These are phyloP conservation scores for Glaucidium brasilianum DNA, from an alignment of 2,113 vertebrate species.

Conservation along the genomic window DNA sequence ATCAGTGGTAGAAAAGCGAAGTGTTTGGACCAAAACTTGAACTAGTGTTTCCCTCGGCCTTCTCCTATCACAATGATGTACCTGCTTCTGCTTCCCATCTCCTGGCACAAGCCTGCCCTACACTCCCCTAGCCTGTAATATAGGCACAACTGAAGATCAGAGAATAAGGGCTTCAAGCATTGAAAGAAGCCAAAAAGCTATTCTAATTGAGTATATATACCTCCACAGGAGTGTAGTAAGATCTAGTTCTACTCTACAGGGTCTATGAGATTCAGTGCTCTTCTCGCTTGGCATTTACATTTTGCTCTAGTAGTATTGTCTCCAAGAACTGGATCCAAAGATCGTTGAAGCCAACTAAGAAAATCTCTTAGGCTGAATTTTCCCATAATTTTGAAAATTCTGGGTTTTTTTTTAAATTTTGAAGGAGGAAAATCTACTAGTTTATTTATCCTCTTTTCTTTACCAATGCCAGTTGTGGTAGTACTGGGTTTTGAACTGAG, in stretches of 20 bases:
- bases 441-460: neutral
- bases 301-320: neutral
- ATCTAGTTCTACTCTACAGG: neutral
- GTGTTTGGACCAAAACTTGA: neutral
- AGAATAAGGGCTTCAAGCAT: neutral
- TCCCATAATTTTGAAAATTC: neutral
- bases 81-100: neutral
- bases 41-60: neutral
- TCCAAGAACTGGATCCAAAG: neutral
- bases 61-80: neutral
- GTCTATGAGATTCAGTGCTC: neutral
- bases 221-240: neutral
- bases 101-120: neutral
- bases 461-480: neutral
- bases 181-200: neutral
- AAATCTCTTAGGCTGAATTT: neutral
- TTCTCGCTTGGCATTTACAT: neutral
- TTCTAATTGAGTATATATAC: neutral
- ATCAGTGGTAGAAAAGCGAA: neutral
- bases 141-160: neutral
- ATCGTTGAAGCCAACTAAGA: neutral
- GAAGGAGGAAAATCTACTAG: neutral
- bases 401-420: neutral
- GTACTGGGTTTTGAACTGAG: neutral
- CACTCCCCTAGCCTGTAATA: neutral